Evolutionary conservation across 2,888 invertebrate species (phyloP).

Genomic region (Drosophila pseudotalamancana): DNA sequence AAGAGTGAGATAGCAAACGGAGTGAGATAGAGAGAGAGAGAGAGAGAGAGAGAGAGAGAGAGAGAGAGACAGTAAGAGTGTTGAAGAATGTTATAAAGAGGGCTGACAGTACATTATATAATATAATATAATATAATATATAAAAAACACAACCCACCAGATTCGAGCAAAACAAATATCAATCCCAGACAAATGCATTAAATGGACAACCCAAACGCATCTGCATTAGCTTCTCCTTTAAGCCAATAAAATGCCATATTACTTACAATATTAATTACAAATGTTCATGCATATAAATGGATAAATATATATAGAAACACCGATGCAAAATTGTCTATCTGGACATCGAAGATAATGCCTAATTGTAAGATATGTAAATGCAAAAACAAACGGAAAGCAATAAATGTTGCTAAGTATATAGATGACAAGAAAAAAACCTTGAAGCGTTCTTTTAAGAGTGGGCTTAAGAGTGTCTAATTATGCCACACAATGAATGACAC

Average conservation of each 20-base stretch:
- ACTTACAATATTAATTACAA: background rate
- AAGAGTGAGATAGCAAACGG: background rate
- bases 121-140: background rate
- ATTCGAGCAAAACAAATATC: slow-evolving; percentile 19
- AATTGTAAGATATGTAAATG: slow-evolving; percentile 40
- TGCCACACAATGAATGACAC: background rate
- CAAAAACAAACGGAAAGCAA: slow-evolving; percentile 33
- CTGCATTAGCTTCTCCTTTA: background rate
- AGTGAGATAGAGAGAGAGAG: background rate
- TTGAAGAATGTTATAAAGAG: background rate
- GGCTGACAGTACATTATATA: slow-evolving; percentile 1
- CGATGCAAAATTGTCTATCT: background rate
- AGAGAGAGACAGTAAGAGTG: background rate
- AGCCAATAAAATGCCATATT: slow-evolving; percentile 24
- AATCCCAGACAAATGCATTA: slow-evolving; percentile 8
- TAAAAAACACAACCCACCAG: slow-evolving; percentile 34
- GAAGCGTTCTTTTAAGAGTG: background rate
- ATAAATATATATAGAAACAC: background rate
- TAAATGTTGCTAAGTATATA: slow-evolving; percentile 27
- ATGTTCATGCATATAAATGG: background rate
- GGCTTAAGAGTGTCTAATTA: background rate
- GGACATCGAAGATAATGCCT: slow-evolving; percentile 23
- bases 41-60: background rate
- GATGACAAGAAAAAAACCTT: slow-evolving; percentile 39
- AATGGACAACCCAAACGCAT: background rate